phyloP scores from a whole-genome alignment of 2,113 vertebrate genomes.

The Acrocephalus arundinaceus region DNA sequence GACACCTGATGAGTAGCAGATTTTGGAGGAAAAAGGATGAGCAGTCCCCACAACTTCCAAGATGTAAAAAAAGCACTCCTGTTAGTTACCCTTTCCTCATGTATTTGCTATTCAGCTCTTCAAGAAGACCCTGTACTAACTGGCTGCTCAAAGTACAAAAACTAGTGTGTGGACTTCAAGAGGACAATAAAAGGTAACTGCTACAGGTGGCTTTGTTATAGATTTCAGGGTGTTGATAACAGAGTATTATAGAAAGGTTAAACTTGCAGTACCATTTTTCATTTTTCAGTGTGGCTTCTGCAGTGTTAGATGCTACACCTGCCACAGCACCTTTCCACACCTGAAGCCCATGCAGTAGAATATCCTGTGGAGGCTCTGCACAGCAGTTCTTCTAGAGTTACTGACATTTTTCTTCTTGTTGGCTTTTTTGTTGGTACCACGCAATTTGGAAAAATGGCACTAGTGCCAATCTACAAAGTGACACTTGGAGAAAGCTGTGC shows the following conservation, averaged over 20 bases:
- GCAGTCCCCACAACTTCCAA: background rate
- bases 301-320: background rate
- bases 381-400: background rate
- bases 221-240: background rate
- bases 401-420: background rate
- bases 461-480: fast-evolving
- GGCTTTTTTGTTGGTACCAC: background rate
- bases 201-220: background rate
- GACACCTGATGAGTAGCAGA: background rate
- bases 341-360: background rate
- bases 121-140: background rate
- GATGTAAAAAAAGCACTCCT: background rate
- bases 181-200: background rate
- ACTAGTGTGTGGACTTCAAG: background rate
- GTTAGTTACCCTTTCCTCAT: background rate
- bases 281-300: background rate
- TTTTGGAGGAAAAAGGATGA: background rate
- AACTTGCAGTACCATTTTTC: background rate
- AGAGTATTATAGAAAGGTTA: background rate
- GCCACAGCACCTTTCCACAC: background rate
- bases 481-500: background rate
- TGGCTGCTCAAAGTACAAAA: background rate
- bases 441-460: background rate
- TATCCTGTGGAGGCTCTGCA: background rate
- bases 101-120: background rate